Evolutionary conservation across 2,888 invertebrate genomes (phyloP).

Genomic region (Dryococelus australis): DNA sequence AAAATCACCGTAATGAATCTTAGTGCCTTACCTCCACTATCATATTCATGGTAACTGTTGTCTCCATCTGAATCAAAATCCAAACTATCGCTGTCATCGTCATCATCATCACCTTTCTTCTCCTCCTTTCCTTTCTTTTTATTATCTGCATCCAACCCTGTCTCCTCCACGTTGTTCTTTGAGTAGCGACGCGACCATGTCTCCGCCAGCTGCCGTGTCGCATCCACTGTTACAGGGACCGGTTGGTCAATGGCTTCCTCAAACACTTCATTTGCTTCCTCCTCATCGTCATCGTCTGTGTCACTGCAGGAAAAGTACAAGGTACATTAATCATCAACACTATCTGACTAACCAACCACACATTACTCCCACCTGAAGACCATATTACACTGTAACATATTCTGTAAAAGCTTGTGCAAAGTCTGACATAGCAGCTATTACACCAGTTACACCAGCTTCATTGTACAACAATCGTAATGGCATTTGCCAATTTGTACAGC

Average conservation of each 20-base stretch:
- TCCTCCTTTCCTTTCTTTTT: slow-evolving; percentile 34
- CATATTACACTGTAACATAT: not conserved
- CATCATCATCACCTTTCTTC: slow-evolving; percentile 45
- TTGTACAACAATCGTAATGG: no score
- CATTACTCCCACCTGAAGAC: not conserved
- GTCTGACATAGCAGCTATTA: no score
- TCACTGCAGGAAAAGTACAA: slow-evolving; percentile 47
- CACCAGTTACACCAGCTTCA: no score
- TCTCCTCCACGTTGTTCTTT: slow-evolving; percentile 44
- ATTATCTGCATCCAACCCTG: slow-evolving; percentile 42
- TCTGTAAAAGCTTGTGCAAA: no score
- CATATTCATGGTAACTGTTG: slow-evolving; percentile 61
- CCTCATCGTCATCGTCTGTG: slow-evolving; percentile 60
- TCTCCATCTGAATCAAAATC: slow-evolving; percentile 61
- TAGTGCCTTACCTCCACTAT: slow-evolving; percentile 58
- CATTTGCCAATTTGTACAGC: no score
- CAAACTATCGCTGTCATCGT: slow-evolving; percentile 60
- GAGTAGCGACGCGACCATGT: slow-evolving; percentile 70
- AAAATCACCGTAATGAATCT: no score
- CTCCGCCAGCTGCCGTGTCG: slow-evolving; percentile 73
- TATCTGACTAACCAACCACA: not conserved
- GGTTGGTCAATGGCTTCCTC: slow-evolving; percentile 74
- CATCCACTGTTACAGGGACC: slow-evolving; percentile 68
- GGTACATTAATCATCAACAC: no score
- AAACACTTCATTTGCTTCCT: slow-evolving; percentile 67